phyloP scores from a whole-genome alignment of 2,888 invertebrate species.

The Shargacucullia verbasci region DNA sequence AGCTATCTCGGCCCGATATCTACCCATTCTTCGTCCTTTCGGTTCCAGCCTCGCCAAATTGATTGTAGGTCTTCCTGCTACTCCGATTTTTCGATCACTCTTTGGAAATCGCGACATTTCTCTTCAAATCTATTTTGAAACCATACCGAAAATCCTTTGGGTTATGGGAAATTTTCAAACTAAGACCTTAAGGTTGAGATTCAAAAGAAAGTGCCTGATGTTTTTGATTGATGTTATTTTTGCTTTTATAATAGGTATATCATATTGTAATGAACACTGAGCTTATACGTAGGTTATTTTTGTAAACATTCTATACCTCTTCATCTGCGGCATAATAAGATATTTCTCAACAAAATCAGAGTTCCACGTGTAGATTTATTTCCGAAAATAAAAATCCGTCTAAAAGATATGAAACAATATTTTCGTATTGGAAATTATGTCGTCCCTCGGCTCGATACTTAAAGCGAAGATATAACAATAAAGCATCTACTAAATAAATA shows the following conservation, averaged over 20 bases:
- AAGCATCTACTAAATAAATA: conserved; percentile 13
- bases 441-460: background rate
- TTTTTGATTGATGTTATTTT: conserved; percentile 8
- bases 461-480: no score
- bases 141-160: conserved; percentile 6
- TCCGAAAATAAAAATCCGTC: no score
- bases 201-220: conserved; percentile 3
- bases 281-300: no score
- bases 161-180: conserved; percentile 9
- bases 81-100: conserved; percentile 44
- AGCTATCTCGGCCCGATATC: conserved; percentile 46
- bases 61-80: conserved; percentile 41
- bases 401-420: no score
- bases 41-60: conserved; percentile 45
- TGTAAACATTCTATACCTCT: no score
- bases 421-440: no score
- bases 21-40: conserved; percentile 46
- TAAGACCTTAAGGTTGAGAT: background rate
- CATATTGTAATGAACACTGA: no score
- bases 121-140: conserved; percentile 35
- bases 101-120: conserved; percentile 37
- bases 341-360: no score
- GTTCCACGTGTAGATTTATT: no score
- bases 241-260: background rate
- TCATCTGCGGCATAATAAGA: no score